Percentiles rank a stretch among this genome's conserved stretches.
Evolutionary conservation across 2,888 invertebrate species (phyloP).

Genomic region (Cheilosia pagana): DNA sequence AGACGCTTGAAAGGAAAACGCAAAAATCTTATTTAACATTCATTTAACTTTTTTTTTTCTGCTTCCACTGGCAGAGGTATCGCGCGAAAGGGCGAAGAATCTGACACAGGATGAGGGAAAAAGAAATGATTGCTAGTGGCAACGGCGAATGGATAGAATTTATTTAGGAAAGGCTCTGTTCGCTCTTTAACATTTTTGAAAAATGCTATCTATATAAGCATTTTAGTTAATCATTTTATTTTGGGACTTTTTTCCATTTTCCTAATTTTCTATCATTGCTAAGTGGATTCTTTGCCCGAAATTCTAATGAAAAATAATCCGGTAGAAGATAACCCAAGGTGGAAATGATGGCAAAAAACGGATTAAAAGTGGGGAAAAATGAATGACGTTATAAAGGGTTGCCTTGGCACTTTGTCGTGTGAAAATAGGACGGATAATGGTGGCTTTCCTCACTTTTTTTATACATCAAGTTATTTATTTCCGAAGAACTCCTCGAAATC

Average conservation of each 20-base stretch:
- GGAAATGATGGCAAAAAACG: neutral
- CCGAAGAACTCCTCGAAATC: too few relatives aligned
- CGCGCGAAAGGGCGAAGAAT: constrained; percentile 3
- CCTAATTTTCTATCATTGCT: constrained; percentile 31
- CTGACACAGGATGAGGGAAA: constrained; percentile 8
- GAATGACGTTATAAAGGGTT: neutral
- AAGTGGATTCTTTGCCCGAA: constrained; percentile 28
- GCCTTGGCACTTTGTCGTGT: neutral
- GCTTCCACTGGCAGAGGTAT: neutral
- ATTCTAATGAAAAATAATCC: constrained; percentile 5
- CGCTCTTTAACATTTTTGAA: neutral
- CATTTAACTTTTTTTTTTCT: constrained; percentile 58
- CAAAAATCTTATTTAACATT: constrained; percentile 72
- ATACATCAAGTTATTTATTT: too few relatives aligned
- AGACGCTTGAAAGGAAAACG: constrained; percentile 39
- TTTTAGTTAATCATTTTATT: constrained; percentile 51
- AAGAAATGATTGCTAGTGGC: constrained; percentile 19
- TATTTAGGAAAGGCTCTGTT: neutral
- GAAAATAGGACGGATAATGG: neutral
- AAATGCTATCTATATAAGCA: neutral
- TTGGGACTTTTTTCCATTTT: constrained; percentile 30
- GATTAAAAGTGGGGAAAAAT: neutral
- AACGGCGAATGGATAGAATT: neutral
- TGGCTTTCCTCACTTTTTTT: too few relatives aligned
- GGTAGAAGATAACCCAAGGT: neutral